A percentile compares a stretch with the other conserved stretches of the same genome.
phyloP scores from a whole-genome alignment of 2,888 invertebrate genomes.

The Nomada ferruginata region DNA sequence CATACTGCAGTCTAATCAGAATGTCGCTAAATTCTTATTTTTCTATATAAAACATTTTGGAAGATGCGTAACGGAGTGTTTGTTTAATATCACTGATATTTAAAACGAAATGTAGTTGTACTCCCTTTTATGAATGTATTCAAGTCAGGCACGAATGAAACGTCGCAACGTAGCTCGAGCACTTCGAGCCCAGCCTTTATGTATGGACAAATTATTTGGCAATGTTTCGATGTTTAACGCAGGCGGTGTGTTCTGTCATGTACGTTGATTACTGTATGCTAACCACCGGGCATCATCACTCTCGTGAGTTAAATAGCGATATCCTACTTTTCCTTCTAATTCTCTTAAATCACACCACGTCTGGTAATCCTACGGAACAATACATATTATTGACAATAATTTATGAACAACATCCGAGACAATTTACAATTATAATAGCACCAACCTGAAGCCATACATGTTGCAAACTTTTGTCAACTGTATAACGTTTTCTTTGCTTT shows the following conservation, averaged over 20 bases:
- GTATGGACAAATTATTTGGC: constrained; percentile 78
- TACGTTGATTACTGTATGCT: constrained; percentile 81
- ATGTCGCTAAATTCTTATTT: constrained; percentile 27
- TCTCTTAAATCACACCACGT: constrained; percentile 97
- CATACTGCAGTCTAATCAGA: constrained; percentile 44
- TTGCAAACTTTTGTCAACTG: constrained; percentile 97
- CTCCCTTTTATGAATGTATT: constrained; percentile 57
- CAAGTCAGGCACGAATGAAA: constrained; percentile 81
- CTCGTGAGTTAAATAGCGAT: constrained; percentile 95
- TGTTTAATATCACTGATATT: constrained; percentile 16
- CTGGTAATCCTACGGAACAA: constrained; percentile 89
- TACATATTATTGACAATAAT: not conserved
- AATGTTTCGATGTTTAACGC: constrained; percentile 78
- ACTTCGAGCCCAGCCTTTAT: constrained; percentile 85
- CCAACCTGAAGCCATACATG: constrained; percentile 98
- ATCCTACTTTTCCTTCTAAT: constrained; percentile 91
- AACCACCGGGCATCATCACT: constrained; percentile 97
- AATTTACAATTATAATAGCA: constrained; percentile 17
- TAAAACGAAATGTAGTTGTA: constrained; percentile 37
- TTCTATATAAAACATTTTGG: constrained; percentile 36
- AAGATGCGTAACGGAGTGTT: constrained; percentile 34
- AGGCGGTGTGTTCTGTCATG: constrained; percentile 80
- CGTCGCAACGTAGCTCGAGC: constrained; percentile 82
- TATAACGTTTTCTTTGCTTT: constrained; percentile 96
- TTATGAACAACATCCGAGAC: not conserved